phyloP scores from a whole-genome alignment of 2,113 vertebrate genomes.

The Oxyura jamaicensis region DNA sequence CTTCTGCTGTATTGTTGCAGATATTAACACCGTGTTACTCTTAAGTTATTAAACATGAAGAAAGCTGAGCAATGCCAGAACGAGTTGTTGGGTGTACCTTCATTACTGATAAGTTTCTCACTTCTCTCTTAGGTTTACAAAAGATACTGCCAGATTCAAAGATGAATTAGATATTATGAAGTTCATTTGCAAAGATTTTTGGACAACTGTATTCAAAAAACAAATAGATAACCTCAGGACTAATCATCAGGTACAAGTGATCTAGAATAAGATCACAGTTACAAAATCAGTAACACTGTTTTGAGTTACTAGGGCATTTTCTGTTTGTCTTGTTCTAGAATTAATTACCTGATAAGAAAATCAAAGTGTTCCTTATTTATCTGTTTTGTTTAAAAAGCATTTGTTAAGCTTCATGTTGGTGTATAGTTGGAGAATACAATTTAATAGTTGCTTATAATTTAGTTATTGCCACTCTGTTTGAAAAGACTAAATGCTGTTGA shows the following conservation, averaged over 20 bases:
- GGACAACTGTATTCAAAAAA: slow-evolving; percentile 95
- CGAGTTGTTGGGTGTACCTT: not conserved
- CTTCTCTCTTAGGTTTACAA: slow-evolving; percentile 85
- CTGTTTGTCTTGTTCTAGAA: not conserved
- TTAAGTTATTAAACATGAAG: not conserved
- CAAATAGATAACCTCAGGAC: slow-evolving; percentile 95
- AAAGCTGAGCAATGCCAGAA: not conserved
- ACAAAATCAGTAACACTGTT: not conserved
- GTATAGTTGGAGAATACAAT: not conserved
- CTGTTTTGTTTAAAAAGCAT: not conserved
- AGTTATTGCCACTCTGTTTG: not conserved
- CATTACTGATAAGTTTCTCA: not conserved
- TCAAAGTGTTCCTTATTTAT: not conserved
- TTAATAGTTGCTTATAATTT: not conserved
- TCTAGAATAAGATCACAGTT: not conserved
- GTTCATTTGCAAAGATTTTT: slow-evolving; percentile 97
- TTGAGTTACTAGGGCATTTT: not conserved
- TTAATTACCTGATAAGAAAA: not conserved
- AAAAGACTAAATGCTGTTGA: not conserved
- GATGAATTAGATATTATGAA: slow-evolving; percentile 98
- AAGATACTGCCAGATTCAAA: slow-evolving; percentile 94
- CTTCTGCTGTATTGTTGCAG: not conserved
- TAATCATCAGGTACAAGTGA: slow-evolving; percentile 88
- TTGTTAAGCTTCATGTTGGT: not conserved
- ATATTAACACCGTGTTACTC: not conserved